Percentiles rank a stretch among this genome's conserved stretches.
phyloP scores from a whole-genome alignment of 2,888 invertebrate species.

The Lapara coniferarum region DNA sequence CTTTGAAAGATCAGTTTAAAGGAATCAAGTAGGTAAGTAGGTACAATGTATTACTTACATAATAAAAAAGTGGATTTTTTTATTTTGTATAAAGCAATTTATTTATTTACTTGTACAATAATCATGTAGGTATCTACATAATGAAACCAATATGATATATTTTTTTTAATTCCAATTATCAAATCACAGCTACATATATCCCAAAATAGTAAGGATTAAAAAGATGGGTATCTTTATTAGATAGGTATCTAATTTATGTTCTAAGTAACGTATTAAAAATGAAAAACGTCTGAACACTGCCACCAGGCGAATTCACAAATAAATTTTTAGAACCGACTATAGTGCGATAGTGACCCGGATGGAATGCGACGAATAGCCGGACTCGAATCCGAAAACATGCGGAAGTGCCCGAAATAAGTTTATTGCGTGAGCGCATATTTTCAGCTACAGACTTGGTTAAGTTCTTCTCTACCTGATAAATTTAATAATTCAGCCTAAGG shows the following conservation, averaged over 20 bases:
- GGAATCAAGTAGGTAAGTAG: too few species aligned
- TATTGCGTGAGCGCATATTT: slow-evolving; percentile 62
- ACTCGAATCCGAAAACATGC: slow-evolving; percentile 68
- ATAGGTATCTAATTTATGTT: not conserved
- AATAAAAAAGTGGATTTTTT: too few species aligned
- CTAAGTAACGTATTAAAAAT: not conserved
- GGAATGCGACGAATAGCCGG: slow-evolving; percentile 67
- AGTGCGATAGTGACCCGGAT: slow-evolving; percentile 48
- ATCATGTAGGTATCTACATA: too few species aligned
- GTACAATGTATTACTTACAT: too few species aligned
- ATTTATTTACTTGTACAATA: too few species aligned
- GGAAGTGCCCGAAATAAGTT: slow-evolving; percentile 80
- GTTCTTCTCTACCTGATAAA: slow-evolving; percentile 33
- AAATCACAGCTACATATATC: too few species aligned
- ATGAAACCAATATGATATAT: too few species aligned
- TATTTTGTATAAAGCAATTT: too few species aligned
- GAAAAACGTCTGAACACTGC: not conserved
- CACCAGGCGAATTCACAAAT: slow-evolving; percentile 11
- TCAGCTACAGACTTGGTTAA: slow-evolving; percentile 37
- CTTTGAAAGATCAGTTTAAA: too few species aligned
- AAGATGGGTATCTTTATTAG: too few species aligned
- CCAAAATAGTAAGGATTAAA: too few species aligned
- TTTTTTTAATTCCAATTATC: too few species aligned
- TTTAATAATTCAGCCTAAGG: slow-evolving; percentile 10
- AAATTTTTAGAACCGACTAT: slow-evolving; percentile 35